Base-by-base conservation (phyloP, 2,888 invertebrate species). In the Siphlonurus alternatus region DNA sequence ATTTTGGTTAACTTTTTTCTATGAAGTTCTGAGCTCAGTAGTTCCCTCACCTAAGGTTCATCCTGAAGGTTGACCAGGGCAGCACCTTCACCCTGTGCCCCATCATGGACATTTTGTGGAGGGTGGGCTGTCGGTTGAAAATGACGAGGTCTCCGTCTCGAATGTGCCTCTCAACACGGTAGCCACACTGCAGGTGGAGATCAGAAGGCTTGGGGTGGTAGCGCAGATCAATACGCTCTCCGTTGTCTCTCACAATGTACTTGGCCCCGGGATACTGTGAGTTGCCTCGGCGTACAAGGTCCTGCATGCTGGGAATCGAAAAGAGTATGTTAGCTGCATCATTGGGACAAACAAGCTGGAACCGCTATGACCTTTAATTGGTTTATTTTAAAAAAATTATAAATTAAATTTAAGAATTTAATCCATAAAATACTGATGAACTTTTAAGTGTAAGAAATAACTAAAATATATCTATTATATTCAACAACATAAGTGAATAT, bases 31-130 rank as follows among this genome's bases (percentile, higher is more conserved):
- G n/a, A n/a, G n/a, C n/a, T n/a, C n/a, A n/a, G n/a, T n/a, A n/a
- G n/a, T n/a, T n/a, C n/a, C n/a, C 65, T 61, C 69, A 84, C 76
- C 86, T 87, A 63, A 99, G 81, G 78, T 99, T 99, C 90, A 99
- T 93, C 66, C 99, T 89, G 78, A 99, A 99, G 68, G 99, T 99
- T 60, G 98, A 99, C 99, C 99, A 99, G 0, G 99, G 99, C 65
- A 99, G 78, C 7, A 99, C 96, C 71, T 80, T 69, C 0, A 93
- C 93, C 72, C 93, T 85, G 79, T 99, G 99, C 67, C 99, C 98
- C 99, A 99, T 99, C 99, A 99, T 99, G 87, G 93, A 93, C 99
- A 99, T 99, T 79, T 99, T 99, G 79, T 99, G 99, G 2, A 99
- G 83, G 1, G 99, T 99, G 0, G 99, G 99, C 75, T 99, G 99